Evolutionary conservation across 2,113 vertebrate species (phyloP), one percentile per base, ranked within the genome.

Genomic region (Cyrtonyx montezumae): DNA sequence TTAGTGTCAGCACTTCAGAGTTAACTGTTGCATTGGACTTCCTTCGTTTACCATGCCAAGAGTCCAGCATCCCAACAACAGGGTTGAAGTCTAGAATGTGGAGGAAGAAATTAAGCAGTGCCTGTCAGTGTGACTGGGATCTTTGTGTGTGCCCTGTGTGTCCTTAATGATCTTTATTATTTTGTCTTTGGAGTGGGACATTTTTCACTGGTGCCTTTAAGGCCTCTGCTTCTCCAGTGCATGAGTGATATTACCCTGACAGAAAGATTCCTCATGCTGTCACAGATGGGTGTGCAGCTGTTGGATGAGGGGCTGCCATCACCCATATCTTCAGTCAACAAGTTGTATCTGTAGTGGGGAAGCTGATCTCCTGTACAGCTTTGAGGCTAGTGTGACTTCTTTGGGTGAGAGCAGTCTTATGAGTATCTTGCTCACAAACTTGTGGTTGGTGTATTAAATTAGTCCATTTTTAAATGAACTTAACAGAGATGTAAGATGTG

Each of bases 61-160:
- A 74, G 13, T 65, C 22, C 46, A 49, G n/a, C 10, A n/a, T 23
- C 37, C 1, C 1, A 8, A 16, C 2, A 4, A 20, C 1, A 1
- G 45, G 53, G 14, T 42, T 82, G 3, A 91, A 81, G 70, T 87
- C 34, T 48, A 37, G 32, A 73, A 49, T 48, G 37, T 8, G 65
- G 70, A 77, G 63, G 85, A 82, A 74, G 15, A 67, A 66, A 49
- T 69, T 45, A 63, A 78, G 37, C 32, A 51, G 5, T 49, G 34
- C 4, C 26, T 56, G 7, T 42, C n/a, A 34, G 21, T 37, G 49
- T 56, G 42, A 16, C 8, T 53, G 40, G 11, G 42, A 42, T 56
- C 53, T 79, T 53, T 58, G 7, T 6, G 5, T 61, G 19, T 19
- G 20, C 40, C 3, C 18, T 84, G 43, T 71, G 2, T 56, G 40